Evolutionary conservation across 53 echinoderm and acorn worm species (phyloP).

Genomic region (Luidia sarsii): DNA sequence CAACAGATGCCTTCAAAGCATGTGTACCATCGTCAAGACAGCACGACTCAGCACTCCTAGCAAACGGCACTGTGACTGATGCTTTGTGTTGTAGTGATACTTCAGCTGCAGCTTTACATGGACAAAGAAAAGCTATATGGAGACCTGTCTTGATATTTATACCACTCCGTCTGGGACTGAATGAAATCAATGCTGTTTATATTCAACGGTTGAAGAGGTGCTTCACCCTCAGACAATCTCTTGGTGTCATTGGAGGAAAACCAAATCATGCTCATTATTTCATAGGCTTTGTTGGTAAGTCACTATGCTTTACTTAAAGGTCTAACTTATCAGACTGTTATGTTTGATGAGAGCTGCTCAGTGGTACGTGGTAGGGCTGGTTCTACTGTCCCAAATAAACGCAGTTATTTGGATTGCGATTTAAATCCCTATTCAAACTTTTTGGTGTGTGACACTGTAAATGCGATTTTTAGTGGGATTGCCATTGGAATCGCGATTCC

Average conservation of each 20-base stretch:
- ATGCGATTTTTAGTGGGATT: too few relatives aligned
- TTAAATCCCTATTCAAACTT: too few relatives aligned
- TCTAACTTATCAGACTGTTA: background rate
- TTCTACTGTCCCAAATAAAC: too few relatives aligned
- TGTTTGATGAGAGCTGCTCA: too few relatives aligned
- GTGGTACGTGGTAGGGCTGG: too few relatives aligned
- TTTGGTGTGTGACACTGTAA: too few relatives aligned
- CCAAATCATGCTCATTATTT: slow-evolving; percentile 99
- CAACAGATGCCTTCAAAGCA: slow-evolving; percentile 5
- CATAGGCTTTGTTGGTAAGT: slow-evolving; percentile 89
- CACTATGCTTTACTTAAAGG: background rate
- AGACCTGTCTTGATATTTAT: slow-evolving; percentile 85
- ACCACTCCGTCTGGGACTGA: slow-evolving; percentile 91
- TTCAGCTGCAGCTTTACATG: background rate
- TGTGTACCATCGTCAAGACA: background rate
- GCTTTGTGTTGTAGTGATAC: background rate
- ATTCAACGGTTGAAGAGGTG: slow-evolving; percentile 80
- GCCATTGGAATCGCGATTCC: too few relatives aligned
- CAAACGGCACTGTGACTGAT: background rate
- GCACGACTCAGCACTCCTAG: background rate
- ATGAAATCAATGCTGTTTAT: slow-evolving; percentile 93
- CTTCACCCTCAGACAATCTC: slow-evolving; percentile 77
- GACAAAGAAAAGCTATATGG: slow-evolving; percentile 47
- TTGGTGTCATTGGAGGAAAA: slow-evolving; percentile 97
- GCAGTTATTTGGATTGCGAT: too few relatives aligned